Evolutionary conservation across 1,140 invertebrate species (phyloP), one percentile per base, ranked within the genome.

Genomic region (Apis laboriosa): DNA sequence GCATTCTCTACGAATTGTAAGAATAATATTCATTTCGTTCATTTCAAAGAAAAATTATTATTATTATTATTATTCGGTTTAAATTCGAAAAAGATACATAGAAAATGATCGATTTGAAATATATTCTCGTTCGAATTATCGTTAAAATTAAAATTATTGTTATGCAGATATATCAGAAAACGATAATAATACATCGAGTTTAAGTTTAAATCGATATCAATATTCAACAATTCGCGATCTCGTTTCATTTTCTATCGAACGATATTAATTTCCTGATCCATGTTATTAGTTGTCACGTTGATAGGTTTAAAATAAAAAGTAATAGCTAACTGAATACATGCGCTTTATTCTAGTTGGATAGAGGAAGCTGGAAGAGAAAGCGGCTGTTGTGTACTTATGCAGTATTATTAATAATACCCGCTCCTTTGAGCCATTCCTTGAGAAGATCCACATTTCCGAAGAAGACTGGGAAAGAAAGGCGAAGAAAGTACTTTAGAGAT

Each of bases 381-480:
- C 43, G 70, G 68, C 13, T 56, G 56, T 43, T 43, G 49, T 68
- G 56, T 82, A 51, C 72, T 81, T 81, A 72, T 64, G 79, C 34
- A 74, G 49, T 85, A 71, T 84, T 84, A 75, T 72, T 87, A 85
- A 86, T 93, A 94, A 85, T 93, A 94, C 93, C 92, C 88, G 93
- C 91, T 90, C 92, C 92, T 88, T 92, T 92, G 55, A 93, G 90
- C 92, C 92, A 93, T 82, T 93, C 91, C 83, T 91, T 93, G 66
- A 94, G 91, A 83, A 93, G 90, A 74, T 93, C 92, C 90, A 92
- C 90, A 80, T 93, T 93, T 51, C 92, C 92, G 87, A 94, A 93
- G 89, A 93, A 93, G 58, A 94, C 92, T 94, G 80, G 75, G 83
- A 86, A 88, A 87, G 66, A 67, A 74, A 80, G 49, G 73, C 66